phyloP scores from a whole-genome alignment of 2,888 invertebrate genomes.

The Catocala fraxini region DNA sequence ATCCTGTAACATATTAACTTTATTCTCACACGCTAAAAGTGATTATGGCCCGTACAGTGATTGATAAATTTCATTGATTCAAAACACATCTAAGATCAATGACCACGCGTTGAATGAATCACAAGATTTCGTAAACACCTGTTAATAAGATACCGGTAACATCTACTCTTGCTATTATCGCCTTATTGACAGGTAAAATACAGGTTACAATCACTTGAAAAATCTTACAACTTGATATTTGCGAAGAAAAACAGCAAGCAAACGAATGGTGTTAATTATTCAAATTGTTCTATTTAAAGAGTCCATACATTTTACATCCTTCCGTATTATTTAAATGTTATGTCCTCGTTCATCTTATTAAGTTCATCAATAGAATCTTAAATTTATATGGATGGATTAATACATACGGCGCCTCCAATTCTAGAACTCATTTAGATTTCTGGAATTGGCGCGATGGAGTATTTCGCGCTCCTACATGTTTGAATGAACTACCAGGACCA shows the following conservation, averaged over 20 bases:
- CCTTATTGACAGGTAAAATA: background rate
- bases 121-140: constrained; percentile 37
- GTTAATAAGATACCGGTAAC: constrained; percentile 28
- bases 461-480: too few species aligned
- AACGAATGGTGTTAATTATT: constrained; percentile 8
- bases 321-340: constrained; percentile 3
- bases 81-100: constrained; percentile 37
- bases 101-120: constrained; percentile 44
- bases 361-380: too few species aligned
- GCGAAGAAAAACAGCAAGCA: constrained; percentile 17
- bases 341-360: too few species aligned
- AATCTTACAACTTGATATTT: constrained; percentile 10
- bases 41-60: background rate
- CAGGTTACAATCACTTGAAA: constrained; percentile 13
- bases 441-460: too few species aligned
- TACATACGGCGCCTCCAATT: too few species aligned
- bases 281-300: background rate
- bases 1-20: too few species aligned
- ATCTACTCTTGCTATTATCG: constrained; percentile 13
- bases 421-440: too few species aligned
- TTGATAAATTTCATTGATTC: constrained; percentile 33
- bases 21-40: too few species aligned
- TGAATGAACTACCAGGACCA: too few species aligned
- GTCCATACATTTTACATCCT: background rate
- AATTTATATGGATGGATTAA: too few species aligned